These are phyloP conservation scores for Tamias sibiricus DNA, from an alignment of 2,113 vertebrate genomes.

Conservation along the genomic window DNA sequence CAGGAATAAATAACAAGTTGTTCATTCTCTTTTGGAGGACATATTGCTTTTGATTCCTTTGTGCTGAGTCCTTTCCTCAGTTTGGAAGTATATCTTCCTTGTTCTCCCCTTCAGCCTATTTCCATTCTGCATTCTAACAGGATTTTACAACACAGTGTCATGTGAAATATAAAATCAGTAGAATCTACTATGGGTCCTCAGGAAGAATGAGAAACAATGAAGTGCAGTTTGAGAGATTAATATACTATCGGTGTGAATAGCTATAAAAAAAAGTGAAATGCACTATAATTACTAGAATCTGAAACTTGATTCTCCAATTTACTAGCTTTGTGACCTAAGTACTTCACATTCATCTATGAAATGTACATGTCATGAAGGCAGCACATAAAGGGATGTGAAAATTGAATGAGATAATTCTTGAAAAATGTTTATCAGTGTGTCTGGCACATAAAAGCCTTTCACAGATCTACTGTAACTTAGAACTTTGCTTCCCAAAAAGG, in stretches of 20 bases:
- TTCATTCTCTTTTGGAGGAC: background rate
- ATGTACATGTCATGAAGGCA: background rate
- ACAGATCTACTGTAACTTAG: background rate
- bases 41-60: background rate
- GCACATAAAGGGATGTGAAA: background rate
- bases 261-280: background rate
- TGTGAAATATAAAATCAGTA: background rate
- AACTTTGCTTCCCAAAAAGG: background rate
- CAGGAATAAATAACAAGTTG: background rate
- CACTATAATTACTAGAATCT: background rate
- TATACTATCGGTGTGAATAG: no score
- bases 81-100: background rate
- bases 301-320: background rate
- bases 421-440: background rate
- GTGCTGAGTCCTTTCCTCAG: background rate
- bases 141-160: background rate
- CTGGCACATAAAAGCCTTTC: background rate
- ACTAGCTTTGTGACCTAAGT: background rate
- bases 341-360: background rate
- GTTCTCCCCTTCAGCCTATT: background rate
- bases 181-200: background rate
- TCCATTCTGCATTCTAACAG: background rate
- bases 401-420: background rate
- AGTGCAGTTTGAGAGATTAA: background rate
- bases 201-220: background rate